A percentile compares a stretch with the other conserved stretches of the same genome.
These are phyloP conservation scores for Zygaena filipendulae DNA, from an alignment of 2,888 invertebrate genomes.

Conservation along the genomic window DNA sequence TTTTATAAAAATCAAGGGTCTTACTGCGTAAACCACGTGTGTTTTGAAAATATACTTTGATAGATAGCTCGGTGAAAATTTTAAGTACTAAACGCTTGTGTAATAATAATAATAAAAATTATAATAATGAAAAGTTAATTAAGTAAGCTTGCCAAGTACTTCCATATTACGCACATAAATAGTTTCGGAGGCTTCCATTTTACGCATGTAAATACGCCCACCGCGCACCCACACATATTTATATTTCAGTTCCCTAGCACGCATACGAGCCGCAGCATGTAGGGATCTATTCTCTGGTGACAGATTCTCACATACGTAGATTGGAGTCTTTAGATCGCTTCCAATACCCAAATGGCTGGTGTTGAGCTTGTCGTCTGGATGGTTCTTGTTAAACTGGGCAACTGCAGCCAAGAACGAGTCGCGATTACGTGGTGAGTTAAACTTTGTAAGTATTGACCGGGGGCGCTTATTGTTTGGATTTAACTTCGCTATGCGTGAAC, in stretches of 20 bases:
- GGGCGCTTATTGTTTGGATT: constrained; percentile 1
- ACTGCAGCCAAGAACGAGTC: constrained; percentile 3
- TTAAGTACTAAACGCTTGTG: no score
- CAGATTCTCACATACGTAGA: constrained; percentile 3
- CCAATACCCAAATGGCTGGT: constrained; percentile 3
- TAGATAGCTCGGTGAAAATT: no score
- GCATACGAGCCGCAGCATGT: constrained; percentile 2
- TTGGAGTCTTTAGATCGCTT: neutral
- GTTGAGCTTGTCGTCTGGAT: constrained; percentile 4
- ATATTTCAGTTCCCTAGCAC: constrained; percentile 1
- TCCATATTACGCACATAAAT: no score
- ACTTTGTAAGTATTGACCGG: constrained; percentile 4
- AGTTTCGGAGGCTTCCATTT: no score
- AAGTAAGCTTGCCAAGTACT: no score
- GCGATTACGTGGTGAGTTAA: constrained; percentile 1
- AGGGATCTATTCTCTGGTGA: constrained; percentile 2
- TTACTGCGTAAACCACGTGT: constrained; percentile 10
- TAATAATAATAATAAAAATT: no score
- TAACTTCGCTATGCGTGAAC: constrained; percentile 3
- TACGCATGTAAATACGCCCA: no score
- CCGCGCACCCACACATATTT: no score
- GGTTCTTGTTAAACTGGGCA: constrained; percentile 2
- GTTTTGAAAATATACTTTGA: constrained; percentile 10
- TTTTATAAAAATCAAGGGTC: constrained; percentile 4
- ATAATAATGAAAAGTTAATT: no score